Base-by-base conservation (phyloP, 2,113 vertebrate species). In the Otocyon megalotis region DNA sequence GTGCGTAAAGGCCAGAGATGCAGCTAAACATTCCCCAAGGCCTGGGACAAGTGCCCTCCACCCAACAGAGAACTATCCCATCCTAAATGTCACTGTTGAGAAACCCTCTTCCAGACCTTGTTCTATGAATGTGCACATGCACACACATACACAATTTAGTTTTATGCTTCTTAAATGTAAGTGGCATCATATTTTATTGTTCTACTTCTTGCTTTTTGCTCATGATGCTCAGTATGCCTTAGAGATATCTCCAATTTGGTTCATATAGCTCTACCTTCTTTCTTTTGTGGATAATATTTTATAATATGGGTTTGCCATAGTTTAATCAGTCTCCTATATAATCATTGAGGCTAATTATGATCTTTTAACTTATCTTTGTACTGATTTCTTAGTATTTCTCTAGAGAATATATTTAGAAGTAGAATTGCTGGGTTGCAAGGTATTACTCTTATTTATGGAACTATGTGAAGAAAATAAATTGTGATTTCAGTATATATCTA, bases 321-420 rank as follows among this genome's bases (percentile, higher is more conserved):
- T 82, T 60, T 86, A 63, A 62, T 69, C 22, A 81, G 35, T 88
- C 6, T 53, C 58, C 74, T 20, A 5, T 32, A 19, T 69, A 13
- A 69, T 81, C 50, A 79, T 56, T 65, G 88, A 81, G 62, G 8
- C 26, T 24, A 50, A 72, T 79, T 87, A 3, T 37, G 24, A 85
- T 50, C 72, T 93, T 93, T 84, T 50, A 58, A 43, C 43, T 53
- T 77, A 12, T 76, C 43, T 88, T 77, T 16, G 15, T 83, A 32
- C 24, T 14, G 48, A 20, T 58, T 53, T 62, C 12, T 67, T 77
- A 65, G 20, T 71, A 13, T 85, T 80, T 89, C 50, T 88, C 76
- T 50, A 82, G 84, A 76, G 58, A 20, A 43, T n/a, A 5, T 86
- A 53, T 85, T 96, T 86, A 85, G 82, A 91, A 84, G 28, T 62